Base-by-base conservation (phyloP, 23 tunicate species). In the Aplidium turbinatum region DNA sequence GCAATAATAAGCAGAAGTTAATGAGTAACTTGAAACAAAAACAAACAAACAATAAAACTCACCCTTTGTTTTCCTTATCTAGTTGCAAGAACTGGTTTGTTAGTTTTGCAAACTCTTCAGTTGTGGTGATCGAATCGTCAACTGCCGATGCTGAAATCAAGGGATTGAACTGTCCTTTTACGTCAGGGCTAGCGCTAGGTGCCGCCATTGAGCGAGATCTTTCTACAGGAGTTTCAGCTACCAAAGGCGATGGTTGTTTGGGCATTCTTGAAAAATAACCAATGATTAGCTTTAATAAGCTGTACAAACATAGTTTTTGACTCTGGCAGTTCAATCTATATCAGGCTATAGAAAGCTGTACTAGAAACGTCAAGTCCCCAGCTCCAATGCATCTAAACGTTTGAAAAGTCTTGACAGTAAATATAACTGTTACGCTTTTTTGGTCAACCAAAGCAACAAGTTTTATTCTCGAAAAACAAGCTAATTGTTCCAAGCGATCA, bases 181-280 rank as follows among this genome's bases (percentile, higher is more conserved):
- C 78, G 32, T 88, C 96, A 23, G 96, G 96, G 45, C 96, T 88
- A 18, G 86, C 96, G 33, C 96, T 88, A 69, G 96, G 96, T 57
- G 96, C 96, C 63, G 87, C 87, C 85, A 88, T 82, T 18, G 96
- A 88, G 53, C 96, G 83, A 18, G 96, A 85, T 23, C 96, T 61
- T 28, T 81, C 83, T 9, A 81, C 73, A 7, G 96, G 96, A 26
- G 87, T 88, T 34, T 88, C 96, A 31, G 72, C 33, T 0, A 85
- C 78, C 31, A 76, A 25, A 9, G 72, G 79, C 28, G 69, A 85
- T 22, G 19, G 39, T 47, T n/a, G 87, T 34, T 72, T 81, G 38
- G 24, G 77, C 45, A n/a, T 42, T 28, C 57, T 75, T 50, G 38
- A 71, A 68, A 68, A n/a, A n/a, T n/a, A 47, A 19, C n/a, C 0